Base-by-base conservation (phyloP, 2,888 invertebrate genomes). In the Ditylenchus weischeri region DNA sequence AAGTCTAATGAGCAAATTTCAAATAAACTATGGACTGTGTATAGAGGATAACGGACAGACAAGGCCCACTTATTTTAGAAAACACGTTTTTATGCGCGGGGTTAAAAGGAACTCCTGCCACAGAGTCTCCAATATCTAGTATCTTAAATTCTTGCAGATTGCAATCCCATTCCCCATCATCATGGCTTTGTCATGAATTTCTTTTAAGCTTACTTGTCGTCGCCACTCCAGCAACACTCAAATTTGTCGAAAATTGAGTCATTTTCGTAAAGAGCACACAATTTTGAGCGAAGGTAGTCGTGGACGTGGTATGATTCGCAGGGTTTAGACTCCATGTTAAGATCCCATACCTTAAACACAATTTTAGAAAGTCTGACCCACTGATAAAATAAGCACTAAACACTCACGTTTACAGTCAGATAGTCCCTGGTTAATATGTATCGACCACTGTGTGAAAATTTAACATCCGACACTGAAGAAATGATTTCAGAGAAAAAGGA, bases 221-320 rank as follows among this genome's bases (percentile, higher is more conserved):
- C 92, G 68, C 96, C 95, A 85, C 94, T 95, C 96, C 96, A 98
- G 86, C 94, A 94, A 86, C 96, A 98, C 86, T 98, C 98, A 85
- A 99, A 98, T 87, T 98, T 98, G 87, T 98, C 98, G 86, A 98
- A 98, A 86, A 98, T 98, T 86, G 95, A 96, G 87, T 99, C 98
- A 86, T 98, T 98, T 87, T 98, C 98, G 85, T 98, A 98, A 78
- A 98, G 86, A 77, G 94, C 93, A 87, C 98, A 98, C 84, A 98
- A 86, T 87, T 96, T 98, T 78, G 93, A 92, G 83, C 96, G 89
- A 75, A 98, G 88, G 86, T 96, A 96, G 87, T 98, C 98, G 85
- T 98, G 98, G 69, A 98, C 86, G 73, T 79, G 73, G 69, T 86
- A 87, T 7, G 86, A 85, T 87, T 99, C 98, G 83, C 98, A 91